phyloP scores from a whole-genome alignment of 2,113 vertebrate species.

The Microtus oregoni region DNA sequence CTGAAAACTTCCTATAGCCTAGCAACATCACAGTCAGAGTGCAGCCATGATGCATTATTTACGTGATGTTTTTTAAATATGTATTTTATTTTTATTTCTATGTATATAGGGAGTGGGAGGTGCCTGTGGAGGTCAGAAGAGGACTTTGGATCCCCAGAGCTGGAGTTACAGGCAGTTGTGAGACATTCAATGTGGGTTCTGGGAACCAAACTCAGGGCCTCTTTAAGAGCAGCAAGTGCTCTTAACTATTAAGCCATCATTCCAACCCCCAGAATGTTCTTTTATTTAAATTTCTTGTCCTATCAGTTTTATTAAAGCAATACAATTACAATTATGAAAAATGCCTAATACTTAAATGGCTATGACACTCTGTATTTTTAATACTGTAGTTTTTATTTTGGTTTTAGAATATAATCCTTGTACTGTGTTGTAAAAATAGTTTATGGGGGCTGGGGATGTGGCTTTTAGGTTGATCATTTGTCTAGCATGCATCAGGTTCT shows the following conservation, averaged over 20 bases:
- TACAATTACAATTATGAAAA: too few species aligned
- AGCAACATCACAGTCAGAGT: not conserved
- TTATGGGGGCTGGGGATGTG: too few species aligned
- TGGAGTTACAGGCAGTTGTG: not conserved
- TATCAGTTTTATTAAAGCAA: not conserved
- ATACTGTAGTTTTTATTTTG: too few species aligned
- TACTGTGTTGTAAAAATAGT: too few species aligned
- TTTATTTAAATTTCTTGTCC: not conserved
- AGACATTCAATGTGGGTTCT: not conserved
- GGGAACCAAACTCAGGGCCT: not conserved
- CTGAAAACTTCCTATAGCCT: not conserved
- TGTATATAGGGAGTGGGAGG: not conserved
- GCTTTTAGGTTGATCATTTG: too few species aligned
- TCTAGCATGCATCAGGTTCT: too few species aligned
- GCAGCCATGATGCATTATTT: not conserved
- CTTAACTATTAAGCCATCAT: too few species aligned
- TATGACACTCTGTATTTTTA: too few species aligned
- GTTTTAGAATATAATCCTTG: too few species aligned
- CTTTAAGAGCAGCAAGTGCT: too few species aligned
- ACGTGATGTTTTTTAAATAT: not conserved
- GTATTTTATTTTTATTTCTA: not conserved
- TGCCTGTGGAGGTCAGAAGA: not conserved
- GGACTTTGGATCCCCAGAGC: not conserved
- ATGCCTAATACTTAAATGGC: too few species aligned
- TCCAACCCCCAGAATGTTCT: not conserved